Base-by-base conservation (phyloP, 2,888 invertebrate species). In the Galeruca laticollis region DNA sequence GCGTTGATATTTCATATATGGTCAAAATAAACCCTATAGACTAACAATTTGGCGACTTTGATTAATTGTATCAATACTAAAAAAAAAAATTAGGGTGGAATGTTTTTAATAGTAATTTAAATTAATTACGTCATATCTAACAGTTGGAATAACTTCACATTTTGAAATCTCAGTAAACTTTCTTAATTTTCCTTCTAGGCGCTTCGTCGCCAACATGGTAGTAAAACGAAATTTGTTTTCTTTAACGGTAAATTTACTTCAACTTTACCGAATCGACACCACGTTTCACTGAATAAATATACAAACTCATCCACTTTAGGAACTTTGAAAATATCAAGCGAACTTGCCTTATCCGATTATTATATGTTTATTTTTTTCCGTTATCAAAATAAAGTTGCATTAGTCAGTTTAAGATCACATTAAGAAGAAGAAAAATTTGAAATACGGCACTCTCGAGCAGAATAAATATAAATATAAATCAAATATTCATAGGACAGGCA, bases 371-470 rank as follows among this genome's bases (percentile, higher is more conserved):
- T 67, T 71, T 68, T 47, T 71, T 60, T 47, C 68, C 35, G 60
- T 68, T 70, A 63, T 70, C 70, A 67, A 70, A 70, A 70, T 70
- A 63, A 68, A 71, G 71, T 65, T 60, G 68, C 70, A 70, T 68
- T 60, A 64, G 54, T 62, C 63, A 57, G 59, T 67, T 63, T 15
- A 33, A 43, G 52, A 37, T 64, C 64, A 57, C 43, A 57, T 20
- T 20, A 51, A 51, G 26, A 21, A 20, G 26, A 35, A 49, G n/a
- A 62, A 62, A 49, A 49, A 47, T 49, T 37, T 31, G 31, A 54
- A 54, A 33, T n/a, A 26, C 54, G 3, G 20, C 26, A 20, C 13
- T 40, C n/a, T 40, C 0, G n/a, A 6, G n/a, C 10, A n/a, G n/a
- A 40, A 40, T 40, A 40, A n/a, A 40, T n/a, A n/a, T n/a, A n/a